Conservation (phyloP, 2,113 vertebrate species). For the Probosciger aterrimus region DNA sequence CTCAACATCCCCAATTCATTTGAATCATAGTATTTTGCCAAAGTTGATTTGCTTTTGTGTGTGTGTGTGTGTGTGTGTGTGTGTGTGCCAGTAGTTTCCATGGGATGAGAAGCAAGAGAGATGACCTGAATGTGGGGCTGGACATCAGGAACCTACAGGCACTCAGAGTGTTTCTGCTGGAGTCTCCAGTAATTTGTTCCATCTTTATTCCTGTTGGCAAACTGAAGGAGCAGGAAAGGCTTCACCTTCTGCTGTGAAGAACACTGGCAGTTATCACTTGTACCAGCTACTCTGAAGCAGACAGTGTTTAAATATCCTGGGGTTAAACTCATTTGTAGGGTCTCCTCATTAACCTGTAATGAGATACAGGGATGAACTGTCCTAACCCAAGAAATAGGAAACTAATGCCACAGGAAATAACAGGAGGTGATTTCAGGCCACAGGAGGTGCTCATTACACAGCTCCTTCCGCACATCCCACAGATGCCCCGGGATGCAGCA, state of each 20-base stretch:
- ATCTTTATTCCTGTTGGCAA: fast-evolving
- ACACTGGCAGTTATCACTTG: not conserved
- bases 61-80: fast-evolving
- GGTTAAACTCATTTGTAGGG: not conserved
- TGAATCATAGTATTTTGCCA: not conserved
- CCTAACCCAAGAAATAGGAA: not conserved
- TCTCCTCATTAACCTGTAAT: not conserved
- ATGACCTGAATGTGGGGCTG: not conserved
- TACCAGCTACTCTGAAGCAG: not conserved
- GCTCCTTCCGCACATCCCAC: not conserved
- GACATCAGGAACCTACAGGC: not conserved
- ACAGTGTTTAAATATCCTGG: not conserved
- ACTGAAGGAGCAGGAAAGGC: not conserved
- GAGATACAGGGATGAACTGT: not conserved
- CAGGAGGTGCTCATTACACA: fast-evolving
- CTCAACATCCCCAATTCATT: not conserved
- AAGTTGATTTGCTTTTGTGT: not conserved
- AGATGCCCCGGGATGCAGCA: not conserved
- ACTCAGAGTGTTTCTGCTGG: not conserved
- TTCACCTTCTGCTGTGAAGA: not conserved
- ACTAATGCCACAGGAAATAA: not conserved
- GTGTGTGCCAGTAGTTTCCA: not conserved
- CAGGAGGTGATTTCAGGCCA: not conserved
- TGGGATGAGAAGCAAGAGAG: not conserved
- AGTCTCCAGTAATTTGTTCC: fast-evolving